Evolutionary conservation across 2,888 invertebrate species (phyloP).

Genomic region (Leptopterna dolabrata): DNA sequence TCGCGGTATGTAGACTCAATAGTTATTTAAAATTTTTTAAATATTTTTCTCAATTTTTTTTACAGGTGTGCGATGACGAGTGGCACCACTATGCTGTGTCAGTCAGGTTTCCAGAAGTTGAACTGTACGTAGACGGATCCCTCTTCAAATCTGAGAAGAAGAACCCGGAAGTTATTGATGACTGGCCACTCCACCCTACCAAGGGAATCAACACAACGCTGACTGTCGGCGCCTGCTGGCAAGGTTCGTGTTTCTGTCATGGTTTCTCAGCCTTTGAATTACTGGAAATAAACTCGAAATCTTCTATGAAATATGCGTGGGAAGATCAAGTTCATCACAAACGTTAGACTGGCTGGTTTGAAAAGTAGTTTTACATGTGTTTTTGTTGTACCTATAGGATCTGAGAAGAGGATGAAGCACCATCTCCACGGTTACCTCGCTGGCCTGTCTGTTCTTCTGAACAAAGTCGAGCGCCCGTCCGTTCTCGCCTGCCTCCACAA

Average conservation of each 20-base stretch:
- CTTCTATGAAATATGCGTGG: too few species aligned
- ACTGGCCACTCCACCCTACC: conserved; percentile 98
- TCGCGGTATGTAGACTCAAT: too few species aligned
- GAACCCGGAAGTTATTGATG: conserved; percentile 97
- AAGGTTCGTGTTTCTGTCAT: conserved; percentile 73
- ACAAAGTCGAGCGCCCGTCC: conserved; percentile 78
- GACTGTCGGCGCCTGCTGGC: conserved; percentile 97
- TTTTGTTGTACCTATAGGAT: conserved; percentile 77
- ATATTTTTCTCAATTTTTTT: too few species aligned
- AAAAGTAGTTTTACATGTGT: too few species aligned
- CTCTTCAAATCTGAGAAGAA: conserved; percentile 76
- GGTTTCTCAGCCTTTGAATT: neutral
- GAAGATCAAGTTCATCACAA: too few species aligned
- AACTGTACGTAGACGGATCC: conserved; percentile 89
- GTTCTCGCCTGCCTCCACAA: conserved; percentile 83
- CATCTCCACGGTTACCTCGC: conserved; percentile 90
- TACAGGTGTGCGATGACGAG: conserved; percentile 91
- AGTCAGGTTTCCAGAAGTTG: conserved; percentile 91
- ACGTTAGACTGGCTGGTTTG: too few species aligned
- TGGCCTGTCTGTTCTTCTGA: conserved; percentile 82
- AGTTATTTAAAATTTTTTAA: too few species aligned
- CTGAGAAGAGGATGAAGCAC: conserved; percentile 91
- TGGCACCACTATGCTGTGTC: conserved; percentile 99
- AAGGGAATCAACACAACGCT: conserved; percentile 93
- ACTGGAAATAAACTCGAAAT: too few species aligned